A percentile compares a stretch with the other conserved stretches of the same genome.
phyloP scores from a whole-genome alignment of 2,888 invertebrate genomes.

The Polia nebulosa region DNA sequence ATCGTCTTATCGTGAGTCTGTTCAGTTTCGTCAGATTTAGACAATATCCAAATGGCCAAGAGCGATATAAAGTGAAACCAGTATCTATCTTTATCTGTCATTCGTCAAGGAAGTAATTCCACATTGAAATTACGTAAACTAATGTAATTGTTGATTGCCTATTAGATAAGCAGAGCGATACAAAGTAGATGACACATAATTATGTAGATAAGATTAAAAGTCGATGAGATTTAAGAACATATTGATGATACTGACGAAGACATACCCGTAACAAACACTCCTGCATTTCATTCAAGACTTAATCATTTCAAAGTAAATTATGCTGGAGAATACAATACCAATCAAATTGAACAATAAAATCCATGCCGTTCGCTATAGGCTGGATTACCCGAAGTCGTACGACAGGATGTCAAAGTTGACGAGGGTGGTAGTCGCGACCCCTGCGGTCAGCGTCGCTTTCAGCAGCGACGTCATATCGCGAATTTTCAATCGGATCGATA shows the following conservation, averaged over 20 bases:
- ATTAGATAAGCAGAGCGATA: slow-evolving; percentile 47
- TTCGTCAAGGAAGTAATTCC: slow-evolving; percentile 8
- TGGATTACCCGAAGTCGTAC: slow-evolving; percentile 66
- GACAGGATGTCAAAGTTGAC: slow-evolving; percentile 81
- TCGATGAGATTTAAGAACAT: slow-evolving; percentile 23
- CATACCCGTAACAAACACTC: slow-evolving; percentile 3
- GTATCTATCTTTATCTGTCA: not conserved
- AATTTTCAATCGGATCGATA: slow-evolving; percentile 75
- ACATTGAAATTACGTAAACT: slow-evolving; percentile 47
- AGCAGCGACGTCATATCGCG: slow-evolving; percentile 69
- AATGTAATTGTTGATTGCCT: slow-evolving; percentile 48
- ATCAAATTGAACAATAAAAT: slow-evolving; percentile 22
- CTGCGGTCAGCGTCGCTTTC: slow-evolving; percentile 77
- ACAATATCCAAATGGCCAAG: not conserved
- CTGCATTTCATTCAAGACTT: not conserved
- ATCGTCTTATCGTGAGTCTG: not conserved
- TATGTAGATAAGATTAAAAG: slow-evolving; percentile 42
- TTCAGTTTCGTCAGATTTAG: slow-evolving; percentile 7
- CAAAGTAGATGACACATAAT: slow-evolving; percentile 22
- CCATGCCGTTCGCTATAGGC: slow-evolving; percentile 43
- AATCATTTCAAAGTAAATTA: slow-evolving; percentile 6
- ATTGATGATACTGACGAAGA: slow-evolving; percentile 7
- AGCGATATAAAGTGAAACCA: slow-evolving; percentile 7
- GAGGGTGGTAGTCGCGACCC: slow-evolving; percentile 74
- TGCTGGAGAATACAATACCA: slow-evolving; percentile 6